Evolutionary conservation across 2,113 vertebrate genomes (phyloP).

Genomic region (Phocoena phocoena): DNA sequence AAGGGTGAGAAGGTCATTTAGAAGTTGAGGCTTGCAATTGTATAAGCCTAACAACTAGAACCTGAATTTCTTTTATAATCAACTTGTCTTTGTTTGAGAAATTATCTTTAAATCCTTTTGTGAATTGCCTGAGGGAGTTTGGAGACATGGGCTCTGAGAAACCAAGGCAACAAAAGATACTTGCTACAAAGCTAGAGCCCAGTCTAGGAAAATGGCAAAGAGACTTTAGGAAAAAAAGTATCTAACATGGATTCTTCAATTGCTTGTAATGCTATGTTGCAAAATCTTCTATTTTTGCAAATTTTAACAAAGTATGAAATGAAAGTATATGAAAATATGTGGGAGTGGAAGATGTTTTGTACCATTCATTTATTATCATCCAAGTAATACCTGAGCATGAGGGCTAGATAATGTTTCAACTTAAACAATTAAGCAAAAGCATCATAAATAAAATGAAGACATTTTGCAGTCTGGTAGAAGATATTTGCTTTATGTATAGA

Average conservation of each 20-base stretch:
- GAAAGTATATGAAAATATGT: neutral
- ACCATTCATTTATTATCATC: neutral
- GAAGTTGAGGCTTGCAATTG: neutral
- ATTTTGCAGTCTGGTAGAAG: neutral
- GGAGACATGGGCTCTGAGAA: neutral
- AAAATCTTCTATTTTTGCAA: neutral
- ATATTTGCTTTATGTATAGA: neutral
- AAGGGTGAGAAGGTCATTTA: neutral
- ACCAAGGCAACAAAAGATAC: neutral
- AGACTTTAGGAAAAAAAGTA: neutral
- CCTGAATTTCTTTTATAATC: neutral
- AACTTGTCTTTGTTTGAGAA: neutral
- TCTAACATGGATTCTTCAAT: neutral
- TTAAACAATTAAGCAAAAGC: neutral
- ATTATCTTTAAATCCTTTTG: neutral
- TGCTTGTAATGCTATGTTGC: neutral
- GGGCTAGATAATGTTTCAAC: neutral
- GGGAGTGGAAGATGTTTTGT: neutral
- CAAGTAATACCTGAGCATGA: neutral
- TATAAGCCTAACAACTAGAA: neutral
- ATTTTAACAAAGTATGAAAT: neutral
- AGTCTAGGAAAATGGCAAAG: neutral
- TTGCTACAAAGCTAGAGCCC: neutral
- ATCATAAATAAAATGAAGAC: neutral
- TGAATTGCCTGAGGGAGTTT: neutral